Evolutionary conservation across 2,888 invertebrate species (phyloP).

Genomic region (Cheilosia variabilis): DNA sequence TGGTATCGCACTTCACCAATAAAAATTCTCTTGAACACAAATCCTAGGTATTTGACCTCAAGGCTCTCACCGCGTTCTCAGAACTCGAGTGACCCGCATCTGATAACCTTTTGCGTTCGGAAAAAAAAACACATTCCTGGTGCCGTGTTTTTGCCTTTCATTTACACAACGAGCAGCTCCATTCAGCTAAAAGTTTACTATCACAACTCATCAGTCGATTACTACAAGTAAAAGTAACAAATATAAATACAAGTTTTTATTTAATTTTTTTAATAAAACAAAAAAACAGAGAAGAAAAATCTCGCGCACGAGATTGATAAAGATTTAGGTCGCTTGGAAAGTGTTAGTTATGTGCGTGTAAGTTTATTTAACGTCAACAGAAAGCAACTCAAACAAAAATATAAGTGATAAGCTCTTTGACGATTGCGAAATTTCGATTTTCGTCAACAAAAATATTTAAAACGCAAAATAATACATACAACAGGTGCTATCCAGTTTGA

Average conservation of each 20-base stretch:
- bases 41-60: constrained; percentile 68
- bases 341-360: constrained; percentile 65
- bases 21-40: constrained; percentile 19
- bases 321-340: constrained; percentile 67
- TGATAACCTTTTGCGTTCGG: constrained; percentile 58
- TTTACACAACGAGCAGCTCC: constrained; percentile 50
- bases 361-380: constrained; percentile 45
- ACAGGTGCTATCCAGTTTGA: constrained; percentile 53
- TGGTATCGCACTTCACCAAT: constrained; percentile 31
- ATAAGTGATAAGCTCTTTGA: constrained; percentile 45
- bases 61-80: constrained; percentile 62
- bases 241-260: constrained; percentile 7
- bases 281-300: constrained; percentile 26
- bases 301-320: constrained; percentile 70
- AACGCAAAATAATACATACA: constrained; percentile 4
- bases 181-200: constrained; percentile 73
- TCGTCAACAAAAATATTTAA: neutral
- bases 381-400: constrained; percentile 3
- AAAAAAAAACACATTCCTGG: constrained; percentile 42
- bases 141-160: constrained; percentile 9
- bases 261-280: constrained; percentile 11
- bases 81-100: constrained; percentile 47
- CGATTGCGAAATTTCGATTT: constrained; percentile 40
- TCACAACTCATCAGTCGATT: constrained; percentile 22
- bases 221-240: constrained; percentile 12